These are phyloP conservation scores for Corythaixoides concolor DNA, from an alignment of 2,113 vertebrate genomes.

Conservation along the genomic window DNA sequence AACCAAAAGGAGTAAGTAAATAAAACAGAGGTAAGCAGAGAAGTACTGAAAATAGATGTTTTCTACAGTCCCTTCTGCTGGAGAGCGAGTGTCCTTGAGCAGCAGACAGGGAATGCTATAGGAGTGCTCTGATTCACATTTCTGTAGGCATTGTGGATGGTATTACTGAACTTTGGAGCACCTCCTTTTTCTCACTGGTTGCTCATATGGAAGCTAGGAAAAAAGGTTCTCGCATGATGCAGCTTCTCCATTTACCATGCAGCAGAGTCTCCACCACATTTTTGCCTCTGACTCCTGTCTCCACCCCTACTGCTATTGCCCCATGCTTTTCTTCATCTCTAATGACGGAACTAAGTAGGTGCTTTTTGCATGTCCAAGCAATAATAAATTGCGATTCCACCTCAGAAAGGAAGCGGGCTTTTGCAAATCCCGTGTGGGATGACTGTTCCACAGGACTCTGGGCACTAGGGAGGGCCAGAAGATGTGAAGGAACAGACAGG, in stretches of 20 bases:
- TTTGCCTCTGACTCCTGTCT: neutral
- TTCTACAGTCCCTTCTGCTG: neutral
- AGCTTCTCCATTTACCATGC: neutral
- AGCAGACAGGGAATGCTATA: neutral
- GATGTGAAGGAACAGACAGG: neutral
- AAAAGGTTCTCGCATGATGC: neutral
- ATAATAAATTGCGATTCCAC: accelerated
- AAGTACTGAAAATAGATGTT: neutral
- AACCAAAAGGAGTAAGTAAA: neutral
- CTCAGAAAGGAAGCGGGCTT: neutral
- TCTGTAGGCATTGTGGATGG: neutral
- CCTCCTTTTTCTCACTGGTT: neutral
- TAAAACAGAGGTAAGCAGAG: neutral
- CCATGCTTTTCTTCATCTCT: neutral
- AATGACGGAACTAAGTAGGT: neutral
- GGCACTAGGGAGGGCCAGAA: neutral
- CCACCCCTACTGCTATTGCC: neutral
- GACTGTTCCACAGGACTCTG: neutral
- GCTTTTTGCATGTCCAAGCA: neutral
- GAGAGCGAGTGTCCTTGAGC: neutral
- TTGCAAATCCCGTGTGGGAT: neutral
- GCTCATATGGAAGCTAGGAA: neutral
- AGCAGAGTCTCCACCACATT: neutral
- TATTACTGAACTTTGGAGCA: neutral
- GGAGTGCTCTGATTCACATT: neutral